Evolutionary conservation across 2,797 vertebrate species (phyloP), one percentile per base, ranked within the genome.

Genomic region (Myotis vivesi): DNA sequence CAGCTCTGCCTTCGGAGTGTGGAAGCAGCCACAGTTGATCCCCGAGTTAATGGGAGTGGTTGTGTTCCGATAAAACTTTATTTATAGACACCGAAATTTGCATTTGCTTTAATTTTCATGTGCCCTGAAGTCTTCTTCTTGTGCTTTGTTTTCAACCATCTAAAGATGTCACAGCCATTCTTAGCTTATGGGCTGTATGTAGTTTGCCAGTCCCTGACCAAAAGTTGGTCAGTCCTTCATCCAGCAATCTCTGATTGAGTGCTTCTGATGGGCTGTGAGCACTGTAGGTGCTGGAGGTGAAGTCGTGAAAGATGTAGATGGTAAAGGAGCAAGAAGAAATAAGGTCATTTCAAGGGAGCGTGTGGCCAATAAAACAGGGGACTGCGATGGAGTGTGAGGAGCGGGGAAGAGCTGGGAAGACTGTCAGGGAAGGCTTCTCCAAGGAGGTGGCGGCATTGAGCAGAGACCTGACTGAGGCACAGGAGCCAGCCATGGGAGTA

Each of bases 21-120:
- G 1, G 72, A 80, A 41, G 23, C 90, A 68, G 44, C 41, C 11
- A 1, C 15, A 84, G 55, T 38, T 28, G 30, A 20, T 49, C 49
- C 2, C 15, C 22, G 59, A 76, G 22, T 79, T 46, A 13, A 1
- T 1, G 30, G 66, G 44, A 3, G 6, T 38, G 82, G 44, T 44
- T 68, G 53, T 51, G 36, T 89, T 72, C 86, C 2, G 0, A 91
- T 92, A 73, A 92, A 96, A 92, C 51, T 87, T 94, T 90, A 73
- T 94, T 80, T 89, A 55, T 79, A 82, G 86, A 57, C 2, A 7
- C 33, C 25, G 49, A 87, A 69, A 36, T 72, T 23, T 57, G n/a
- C 80, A 76, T 77, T 44, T 46, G 30, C 59, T 73, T 6, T 53
- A 44, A 46, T 82, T 41, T 77, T 83, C 30, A 28, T 17, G 25